Evolutionary conservation across 2,797 vertebrate genomes (phyloP).

Genomic region (Anguilla obscura): DNA sequence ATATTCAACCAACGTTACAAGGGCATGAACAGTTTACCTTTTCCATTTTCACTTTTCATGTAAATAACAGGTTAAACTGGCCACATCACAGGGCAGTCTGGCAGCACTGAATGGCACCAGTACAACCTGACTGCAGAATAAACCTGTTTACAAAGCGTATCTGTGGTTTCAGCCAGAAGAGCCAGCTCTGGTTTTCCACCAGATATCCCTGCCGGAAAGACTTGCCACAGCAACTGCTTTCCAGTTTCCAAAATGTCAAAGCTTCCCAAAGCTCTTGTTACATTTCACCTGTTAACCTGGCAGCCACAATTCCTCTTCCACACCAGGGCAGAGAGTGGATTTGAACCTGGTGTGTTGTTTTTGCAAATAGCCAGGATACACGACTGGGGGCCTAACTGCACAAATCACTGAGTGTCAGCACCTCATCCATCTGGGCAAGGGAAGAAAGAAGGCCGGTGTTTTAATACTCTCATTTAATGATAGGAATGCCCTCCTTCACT

Average conservation of each 20-base stretch:
- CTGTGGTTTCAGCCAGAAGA: not conserved
- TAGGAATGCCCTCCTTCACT: not conserved
- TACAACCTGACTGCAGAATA: not conserved
- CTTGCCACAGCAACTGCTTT: not conserved
- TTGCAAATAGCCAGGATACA: slow-evolving; percentile 29
- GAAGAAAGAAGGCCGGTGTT: slow-evolving; percentile 15
- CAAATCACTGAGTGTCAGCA: slow-evolving; percentile 31
- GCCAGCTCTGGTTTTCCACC: not conserved
- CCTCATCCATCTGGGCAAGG: slow-evolving; percentile 36
- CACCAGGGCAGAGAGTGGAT: not conserved
- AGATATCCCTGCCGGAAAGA: not conserved
- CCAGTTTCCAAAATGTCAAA: slow-evolving; percentile 18
- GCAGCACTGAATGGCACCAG: not conserved
- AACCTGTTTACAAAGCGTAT: not conserved
- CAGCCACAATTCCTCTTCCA: not conserved
- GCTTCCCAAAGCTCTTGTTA: slow-evolving; percentile 21
- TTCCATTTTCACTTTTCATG: not conserved
- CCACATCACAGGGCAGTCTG: no score
- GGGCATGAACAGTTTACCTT: not conserved
- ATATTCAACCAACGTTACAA: not conserved
- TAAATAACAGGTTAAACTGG: slow-evolving; percentile 5
- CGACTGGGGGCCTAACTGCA: not conserved
- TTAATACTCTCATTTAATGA: not conserved
- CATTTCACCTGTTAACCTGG: slow-evolving; percentile 44
- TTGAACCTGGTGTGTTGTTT: slow-evolving; percentile 34